A percentile compares a stretch with the other conserved stretches of the same genome.
Evolutionary conservation across 1,140 invertebrate species (phyloP).

Genomic region (Pteromalus puparum): DNA sequence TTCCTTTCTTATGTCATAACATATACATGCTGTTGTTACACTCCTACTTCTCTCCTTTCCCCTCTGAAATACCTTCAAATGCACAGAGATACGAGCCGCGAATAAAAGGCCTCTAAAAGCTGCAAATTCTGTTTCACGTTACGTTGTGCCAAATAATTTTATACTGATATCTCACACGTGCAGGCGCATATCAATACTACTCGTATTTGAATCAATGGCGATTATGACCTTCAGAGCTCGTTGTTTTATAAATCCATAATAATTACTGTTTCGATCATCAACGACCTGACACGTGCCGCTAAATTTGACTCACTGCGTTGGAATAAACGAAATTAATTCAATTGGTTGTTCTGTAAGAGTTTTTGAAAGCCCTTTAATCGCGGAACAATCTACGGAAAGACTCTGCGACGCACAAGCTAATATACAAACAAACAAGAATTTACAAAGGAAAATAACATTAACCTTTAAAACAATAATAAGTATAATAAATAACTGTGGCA

Average conservation of each 20-base stretch:
- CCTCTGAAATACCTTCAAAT: background rate
- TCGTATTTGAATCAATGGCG: conserved; percentile 5
- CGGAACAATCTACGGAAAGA: conserved; percentile 4
- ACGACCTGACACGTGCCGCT: too few species aligned
- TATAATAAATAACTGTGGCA: conserved; percentile 27
- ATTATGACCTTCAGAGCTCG: background rate
- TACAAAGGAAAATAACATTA: conserved; percentile 27
- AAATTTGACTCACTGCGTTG: too few species aligned
- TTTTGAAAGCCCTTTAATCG: conserved; percentile 35
- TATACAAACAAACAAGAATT: conserved; percentile 22
- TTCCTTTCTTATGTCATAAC: conserved; percentile 3
- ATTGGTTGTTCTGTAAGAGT: background rate
- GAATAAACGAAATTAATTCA: background rate
- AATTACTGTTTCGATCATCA: background rate
- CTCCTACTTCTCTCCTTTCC: background rate
- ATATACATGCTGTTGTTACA: background rate
- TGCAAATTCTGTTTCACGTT: background rate
- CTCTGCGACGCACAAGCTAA: conserved; percentile 3
- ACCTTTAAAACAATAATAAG: conserved; percentile 23
- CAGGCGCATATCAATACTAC: background rate
- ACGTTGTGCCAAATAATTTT: conserved; percentile 25
- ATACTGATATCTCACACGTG: background rate
- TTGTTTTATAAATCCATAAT: background rate
- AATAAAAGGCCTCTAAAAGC: conserved; percentile 39
- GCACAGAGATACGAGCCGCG: conserved; percentile 3